Evolutionary conservation across 2,888 invertebrate species (phyloP), one percentile per base, ranked within the genome.

Genomic region (Crossocerus cetratus): DNA sequence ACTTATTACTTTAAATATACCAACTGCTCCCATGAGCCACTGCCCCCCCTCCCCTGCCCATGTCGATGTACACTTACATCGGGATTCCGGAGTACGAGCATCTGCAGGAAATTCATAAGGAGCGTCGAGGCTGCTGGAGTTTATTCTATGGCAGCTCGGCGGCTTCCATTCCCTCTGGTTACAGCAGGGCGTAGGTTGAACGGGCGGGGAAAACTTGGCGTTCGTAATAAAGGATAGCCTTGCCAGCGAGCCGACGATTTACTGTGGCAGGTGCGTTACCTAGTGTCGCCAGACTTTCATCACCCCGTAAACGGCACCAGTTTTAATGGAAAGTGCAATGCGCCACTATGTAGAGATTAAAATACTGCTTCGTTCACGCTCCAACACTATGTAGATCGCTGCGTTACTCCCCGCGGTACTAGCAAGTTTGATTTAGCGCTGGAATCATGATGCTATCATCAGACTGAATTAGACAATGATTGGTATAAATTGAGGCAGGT

Each of bases 1-100:
- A 58, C 54, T 68, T 74, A 65, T 75, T 71, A 65, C 63, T 76
- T 69, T 44, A 65, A 71, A 69, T 71, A 72, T 70, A 59, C 3
- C 21, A 61, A 56, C 14, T 49, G 16, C 22, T 8, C 23, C 32
- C 13, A 8, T 64, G 57, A 74, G 69, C n/a, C n/a, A n/a, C n/a
- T n/a, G 56, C 67, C 58, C 58, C 60, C 67, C 44, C n/a, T 43
- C 21, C 32, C 11, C 1, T 32, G 32, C 21, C 32, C 11, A 8
- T 32, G 32, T 5, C 32, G 32, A 32, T 32, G 32, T 32, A 32
- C 32, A 32, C 32, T 32, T 32, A 32, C 32, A 32, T 32, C 32
- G 8, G 32, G 32, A 32, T 32, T 32, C 32, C 32, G 32, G 32
- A 32, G 32, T 32, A 32, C 32, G 32, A 32, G 32, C 32, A 32